Evolutionary conservation across 2,797 vertebrate species (phyloP), one percentile per base, ranked within the genome.

Genomic region (Scomberomorus guttatus): DNA sequence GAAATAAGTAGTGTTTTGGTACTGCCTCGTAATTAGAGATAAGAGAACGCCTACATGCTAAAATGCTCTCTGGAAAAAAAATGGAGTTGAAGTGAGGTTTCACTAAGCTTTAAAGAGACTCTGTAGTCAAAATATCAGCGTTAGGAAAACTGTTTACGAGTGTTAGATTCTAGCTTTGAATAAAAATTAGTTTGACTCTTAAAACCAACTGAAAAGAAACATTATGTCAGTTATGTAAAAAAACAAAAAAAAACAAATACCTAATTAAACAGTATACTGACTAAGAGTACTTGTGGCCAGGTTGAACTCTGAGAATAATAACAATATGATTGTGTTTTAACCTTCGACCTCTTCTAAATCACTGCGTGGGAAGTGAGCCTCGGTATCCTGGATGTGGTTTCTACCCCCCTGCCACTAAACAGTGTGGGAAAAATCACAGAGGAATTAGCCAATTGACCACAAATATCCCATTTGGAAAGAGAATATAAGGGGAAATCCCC

Each of bases 331-430:
- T 70, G 54, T 60, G 39, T 56, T 77, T 81, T 65, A 72, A 90
- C 79, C 71, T 73, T 46, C 82, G 58, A 89, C 83, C 82, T 81
- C 80, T 6, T 69, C 55, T 51, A 60, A 82, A 57, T 75, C 32
- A 60, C 70, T 8, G 56, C 6, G 25, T 70, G 75, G 83, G 78
- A 90, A 89, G 68, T 58, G 25, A 79, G 60, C 27, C 65, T 69
- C 62, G 48, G 58, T 54, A 79, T 87, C 75, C 81, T 70, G 85
- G 83, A 89, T 74, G 75, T 79, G 75, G 83, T 79, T 87, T 83
- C 58, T 73, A 42, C 46, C 55, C 50, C 48, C n/a, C 72, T 27
- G 48, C 54, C 34, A 83, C 44, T 62, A 75, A 84, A 60, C 32
- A 61, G 54, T 77, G 57, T 73, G 77, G 75, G 79, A 80, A 82